These are phyloP conservation scores for Esox masquinongy DNA, from an alignment of 2,797 vertebrate species.

Conservation along the genomic window DNA sequence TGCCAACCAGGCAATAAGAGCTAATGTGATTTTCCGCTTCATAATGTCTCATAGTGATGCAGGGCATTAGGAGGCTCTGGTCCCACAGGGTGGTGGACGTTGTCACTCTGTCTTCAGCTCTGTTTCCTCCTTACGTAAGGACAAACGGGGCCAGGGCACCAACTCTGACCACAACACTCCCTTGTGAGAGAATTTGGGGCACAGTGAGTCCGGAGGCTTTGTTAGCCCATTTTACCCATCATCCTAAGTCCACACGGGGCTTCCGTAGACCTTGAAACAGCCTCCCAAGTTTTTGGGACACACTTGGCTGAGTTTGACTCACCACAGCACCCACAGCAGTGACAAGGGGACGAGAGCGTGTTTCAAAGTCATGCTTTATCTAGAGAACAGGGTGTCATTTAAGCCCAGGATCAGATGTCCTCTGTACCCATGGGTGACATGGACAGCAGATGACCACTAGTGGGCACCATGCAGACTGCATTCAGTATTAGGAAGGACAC, in stretches of 20 bases:
- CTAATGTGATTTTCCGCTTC: slow-evolving; percentile 42
- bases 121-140: slow-evolving; percentile 50
- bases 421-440: slow-evolving; percentile 26
- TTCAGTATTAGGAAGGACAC: slow-evolving; percentile 49
- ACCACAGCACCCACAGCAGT: not conserved
- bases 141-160: slow-evolving; percentile 39
- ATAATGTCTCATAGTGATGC: slow-evolving; percentile 16
- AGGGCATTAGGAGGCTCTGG: not conserved
- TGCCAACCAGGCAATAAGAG: slow-evolving; percentile 13
- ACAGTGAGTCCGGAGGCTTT: slow-evolving; percentile 43
- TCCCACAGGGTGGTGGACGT: slow-evolving; percentile 31
- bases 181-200: slow-evolving; percentile 48
- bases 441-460: slow-evolving; percentile 35
- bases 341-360: slow-evolving; percentile 17
- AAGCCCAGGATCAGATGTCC: not conserved
- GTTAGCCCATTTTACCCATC: slow-evolving; percentile 45
- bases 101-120: slow-evolving; percentile 45
- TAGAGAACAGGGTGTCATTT: not conserved
- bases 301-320: slow-evolving; percentile 28
- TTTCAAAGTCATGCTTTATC: not conserved
- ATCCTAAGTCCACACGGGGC: slow-evolving; percentile 23
- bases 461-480: slow-evolving; percentile 18
- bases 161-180: slow-evolving; percentile 22
- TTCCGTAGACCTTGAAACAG: slow-evolving; percentile 52
- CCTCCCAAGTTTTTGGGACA: slow-evolving; percentile 40